Conservation (phyloP, 1,140 invertebrate genomes). For the Eurosta solidaginis region DNA sequence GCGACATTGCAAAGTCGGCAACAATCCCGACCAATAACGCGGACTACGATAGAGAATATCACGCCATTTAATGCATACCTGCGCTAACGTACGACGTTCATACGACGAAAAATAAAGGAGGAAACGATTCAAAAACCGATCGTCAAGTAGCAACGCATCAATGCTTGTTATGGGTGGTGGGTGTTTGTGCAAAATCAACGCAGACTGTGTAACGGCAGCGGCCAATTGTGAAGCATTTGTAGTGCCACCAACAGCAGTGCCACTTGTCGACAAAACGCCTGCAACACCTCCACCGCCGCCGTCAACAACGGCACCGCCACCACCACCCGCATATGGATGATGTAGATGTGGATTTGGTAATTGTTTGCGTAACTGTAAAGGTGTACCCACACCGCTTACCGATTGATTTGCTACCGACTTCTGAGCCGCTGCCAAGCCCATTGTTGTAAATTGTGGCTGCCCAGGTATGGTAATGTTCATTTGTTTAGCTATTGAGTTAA, state of each 20-base stretch:
- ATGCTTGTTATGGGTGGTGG: conserved; percentile 66
- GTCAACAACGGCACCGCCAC: conserved; percentile 32
- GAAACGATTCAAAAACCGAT: conserved; percentile 80
- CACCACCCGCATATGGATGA: conserved; percentile 47
- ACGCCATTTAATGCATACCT: conserved; percentile 84
- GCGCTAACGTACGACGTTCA: conserved; percentile 78
- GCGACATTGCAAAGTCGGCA: conserved; percentile 81
- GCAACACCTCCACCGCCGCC: background rate
- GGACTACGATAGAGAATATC: conserved; percentile 83
- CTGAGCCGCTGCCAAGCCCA: conserved; percentile 52
- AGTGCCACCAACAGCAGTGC: background rate
- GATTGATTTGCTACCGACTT: conserved; percentile 31
- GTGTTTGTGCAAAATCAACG: conserved; percentile 52
- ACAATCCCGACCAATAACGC: conserved; percentile 80
- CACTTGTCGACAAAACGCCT: background rate
- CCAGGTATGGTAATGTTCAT: conserved; percentile 54
- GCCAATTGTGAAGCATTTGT: conserved; percentile 36
- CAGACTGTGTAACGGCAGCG: conserved; percentile 43
- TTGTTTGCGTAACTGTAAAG: conserved; percentile 53
- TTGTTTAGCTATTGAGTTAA: conserved; percentile 57
- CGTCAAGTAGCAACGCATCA: conserved; percentile 80
- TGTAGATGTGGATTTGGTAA: conserved; percentile 57
- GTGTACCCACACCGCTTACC: conserved; percentile 38
- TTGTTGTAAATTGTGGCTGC: conserved; percentile 52
- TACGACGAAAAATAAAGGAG: conserved; percentile 82